These are phyloP conservation scores for Isaurus tuberculatus DNA, from an alignment of 92 coral and sea anemone genomes.

Conservation along the genomic window DNA sequence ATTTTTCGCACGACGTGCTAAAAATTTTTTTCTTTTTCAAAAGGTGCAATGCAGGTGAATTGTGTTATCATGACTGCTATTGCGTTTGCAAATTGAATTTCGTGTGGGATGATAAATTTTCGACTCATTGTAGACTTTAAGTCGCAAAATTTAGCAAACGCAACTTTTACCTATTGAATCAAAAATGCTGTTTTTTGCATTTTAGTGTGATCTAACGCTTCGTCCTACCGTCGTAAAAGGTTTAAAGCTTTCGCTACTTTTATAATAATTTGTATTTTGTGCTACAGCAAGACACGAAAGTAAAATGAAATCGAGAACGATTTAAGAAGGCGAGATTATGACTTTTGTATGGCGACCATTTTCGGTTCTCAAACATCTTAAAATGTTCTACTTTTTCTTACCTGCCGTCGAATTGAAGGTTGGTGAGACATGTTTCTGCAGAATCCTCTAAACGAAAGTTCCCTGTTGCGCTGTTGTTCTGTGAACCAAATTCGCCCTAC, in stretches of 20 bases:
- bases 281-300: not conserved
- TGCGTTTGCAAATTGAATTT: slow-evolving; percentile 8
- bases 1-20: slow-evolving; percentile 6
- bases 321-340: not conserved
- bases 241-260: not conserved
- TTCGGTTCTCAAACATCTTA: not conserved
- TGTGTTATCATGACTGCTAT: slow-evolving; percentile 20
- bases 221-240: not conserved
- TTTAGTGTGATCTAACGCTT: not conserved
- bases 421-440: slow-evolving; percentile 36
- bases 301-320: not conserved
- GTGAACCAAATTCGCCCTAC: not conserved
- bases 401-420: slow-evolving; percentile 22
- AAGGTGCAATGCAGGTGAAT: slow-evolving; percentile 27
- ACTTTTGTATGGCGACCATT: not conserved
- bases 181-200: not conserved
- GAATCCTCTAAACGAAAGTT: not conserved
- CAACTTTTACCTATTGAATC: not conserved
- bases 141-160: not conserved
- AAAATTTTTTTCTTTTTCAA: slow-evolving; percentile 12
- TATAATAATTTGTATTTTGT: not conserved
- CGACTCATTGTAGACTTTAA: not conserved
- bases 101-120: not conserved
- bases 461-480: slow-evolving; percentile 28
- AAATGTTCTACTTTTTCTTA: not conserved